phyloP scores from a whole-genome alignment of 2,113 vertebrate genomes.

The Hemichromis elongatus region DNA sequence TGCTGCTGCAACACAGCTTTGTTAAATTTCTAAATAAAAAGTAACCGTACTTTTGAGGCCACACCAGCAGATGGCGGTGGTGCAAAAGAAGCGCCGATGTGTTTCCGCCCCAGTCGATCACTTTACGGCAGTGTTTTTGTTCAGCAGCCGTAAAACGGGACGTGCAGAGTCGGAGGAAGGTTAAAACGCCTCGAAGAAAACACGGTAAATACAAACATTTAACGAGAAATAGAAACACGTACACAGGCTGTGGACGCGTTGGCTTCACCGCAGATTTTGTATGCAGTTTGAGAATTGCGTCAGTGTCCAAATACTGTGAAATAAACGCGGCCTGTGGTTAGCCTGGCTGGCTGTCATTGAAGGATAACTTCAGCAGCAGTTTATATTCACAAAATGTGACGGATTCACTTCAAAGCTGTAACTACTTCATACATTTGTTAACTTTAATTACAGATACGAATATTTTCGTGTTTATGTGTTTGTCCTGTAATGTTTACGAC shows the following conservation, averaged over 20 bases:
- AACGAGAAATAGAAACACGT: rapidly evolving
- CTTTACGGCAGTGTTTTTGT: slow-evolving; percentile 23
- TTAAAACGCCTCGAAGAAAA: slow-evolving; percentile 50
- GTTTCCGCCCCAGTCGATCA: not conserved
- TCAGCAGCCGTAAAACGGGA: slow-evolving; percentile 45
- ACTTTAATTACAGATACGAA: not conserved
- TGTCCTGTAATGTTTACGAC: not conserved
- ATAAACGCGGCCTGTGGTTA: not conserved
- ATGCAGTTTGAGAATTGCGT: rapidly evolving
- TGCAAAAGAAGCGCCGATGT: not conserved
- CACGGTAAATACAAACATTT: slow-evolving; percentile 41
- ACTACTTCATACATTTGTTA: not conserved
- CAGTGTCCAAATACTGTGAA: rapidly evolving
- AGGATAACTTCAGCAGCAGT: not conserved
- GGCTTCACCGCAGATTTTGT: rapidly evolving
- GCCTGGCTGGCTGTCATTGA: slow-evolving; percentile 24
- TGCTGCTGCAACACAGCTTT: not conserved
- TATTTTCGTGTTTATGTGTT: rapidly evolving
- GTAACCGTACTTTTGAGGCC: not conserved
- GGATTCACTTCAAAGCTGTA: rapidly evolving
- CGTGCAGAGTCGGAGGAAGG: slow-evolving; percentile 55
- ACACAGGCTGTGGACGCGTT: rapidly evolving
- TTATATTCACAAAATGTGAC: rapidly evolving
- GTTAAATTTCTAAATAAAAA: not conserved
- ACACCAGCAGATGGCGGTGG: not conserved